Evolutionary conservation across 1,140 invertebrate species (phyloP).

Genomic region (Protaetia brevitarsis): DNA sequence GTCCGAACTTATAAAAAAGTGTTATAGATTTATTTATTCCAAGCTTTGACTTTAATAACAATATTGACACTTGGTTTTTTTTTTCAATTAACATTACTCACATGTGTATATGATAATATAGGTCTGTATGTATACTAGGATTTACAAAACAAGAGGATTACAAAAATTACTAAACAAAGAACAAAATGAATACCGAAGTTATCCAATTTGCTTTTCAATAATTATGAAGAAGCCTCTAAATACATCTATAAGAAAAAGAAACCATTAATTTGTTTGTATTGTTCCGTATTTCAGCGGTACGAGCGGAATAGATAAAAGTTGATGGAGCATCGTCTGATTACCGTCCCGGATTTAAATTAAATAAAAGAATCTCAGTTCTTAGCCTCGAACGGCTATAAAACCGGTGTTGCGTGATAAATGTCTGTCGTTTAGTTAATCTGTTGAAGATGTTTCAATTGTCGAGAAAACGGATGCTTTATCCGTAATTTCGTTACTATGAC

Average conservation of each 20-base stretch:
- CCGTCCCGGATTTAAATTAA: constrained; percentile 27
- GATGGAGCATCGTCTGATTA: background rate
- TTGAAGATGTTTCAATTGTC: constrained; percentile 34
- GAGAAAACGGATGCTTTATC: constrained; percentile 26
- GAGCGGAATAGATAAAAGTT: background rate
- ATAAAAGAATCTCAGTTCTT: constrained; percentile 33
- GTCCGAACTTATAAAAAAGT: too few relatives aligned
- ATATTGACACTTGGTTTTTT: too few relatives aligned
- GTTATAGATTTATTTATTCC: too few relatives aligned
- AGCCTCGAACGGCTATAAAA: constrained; percentile 34
- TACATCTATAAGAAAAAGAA: background rate
- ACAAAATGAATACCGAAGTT: too few relatives aligned
- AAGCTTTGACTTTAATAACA: too few relatives aligned
- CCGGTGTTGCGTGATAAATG: constrained; percentile 33
- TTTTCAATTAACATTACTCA: too few relatives aligned
- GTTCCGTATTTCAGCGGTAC: background rate
- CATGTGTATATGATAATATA: too few relatives aligned
- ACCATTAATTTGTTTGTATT: background rate
- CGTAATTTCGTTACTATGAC: background rate
- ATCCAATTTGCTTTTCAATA: too few relatives aligned
- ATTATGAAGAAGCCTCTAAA: too few relatives aligned
- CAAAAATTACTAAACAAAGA: too few relatives aligned
- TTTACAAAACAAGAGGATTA: too few relatives aligned
- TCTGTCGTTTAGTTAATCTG: constrained; percentile 34
- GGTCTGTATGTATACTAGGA: too few relatives aligned